Conservation (phyloP, 1,140 invertebrate species). For the Metaphire vulgaris region DNA sequence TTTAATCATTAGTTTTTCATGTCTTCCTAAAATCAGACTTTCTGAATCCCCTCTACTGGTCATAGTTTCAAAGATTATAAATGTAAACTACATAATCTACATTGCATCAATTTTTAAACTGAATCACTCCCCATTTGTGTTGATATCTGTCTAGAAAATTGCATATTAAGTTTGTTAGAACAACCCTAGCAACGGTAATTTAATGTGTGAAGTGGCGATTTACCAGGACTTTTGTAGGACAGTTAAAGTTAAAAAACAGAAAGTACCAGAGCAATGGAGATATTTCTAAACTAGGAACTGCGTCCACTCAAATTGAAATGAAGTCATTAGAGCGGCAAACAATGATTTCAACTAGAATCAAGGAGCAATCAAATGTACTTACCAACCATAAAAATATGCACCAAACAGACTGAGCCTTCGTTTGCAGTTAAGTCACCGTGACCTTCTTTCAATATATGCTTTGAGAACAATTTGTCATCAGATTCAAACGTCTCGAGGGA, state of each 20-base stretch:
- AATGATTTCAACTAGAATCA: neutral
- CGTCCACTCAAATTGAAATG: neutral
- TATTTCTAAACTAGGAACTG: neutral
- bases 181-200: neutral
- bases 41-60: too few relatives aligned
- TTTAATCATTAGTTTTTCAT: too few relatives aligned
- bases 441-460: conserved; percentile 26
- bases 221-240: neutral
- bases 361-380: neutral
- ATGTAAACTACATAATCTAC: too few relatives aligned
- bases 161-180: too few relatives aligned
- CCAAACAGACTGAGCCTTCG: conserved; percentile 26
- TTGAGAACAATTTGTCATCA: conserved; percentile 26
- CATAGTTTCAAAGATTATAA: too few relatives aligned
- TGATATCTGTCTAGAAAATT: too few relatives aligned
- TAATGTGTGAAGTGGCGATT: neutral
- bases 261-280: neutral
- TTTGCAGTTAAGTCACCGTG: conserved; percentile 24
- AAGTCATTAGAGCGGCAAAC: neutral
- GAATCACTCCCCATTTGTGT: too few relatives aligned
- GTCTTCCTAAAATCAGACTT: too few relatives aligned
- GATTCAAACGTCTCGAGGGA: conserved; percentile 22
- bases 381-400: conserved; percentile 20
- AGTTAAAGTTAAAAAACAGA: neutral
- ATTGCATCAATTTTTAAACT: too few relatives aligned